phyloP scores from a whole-genome alignment of 2,888 invertebrate species.

The Eupithecia insigniata region DNA sequence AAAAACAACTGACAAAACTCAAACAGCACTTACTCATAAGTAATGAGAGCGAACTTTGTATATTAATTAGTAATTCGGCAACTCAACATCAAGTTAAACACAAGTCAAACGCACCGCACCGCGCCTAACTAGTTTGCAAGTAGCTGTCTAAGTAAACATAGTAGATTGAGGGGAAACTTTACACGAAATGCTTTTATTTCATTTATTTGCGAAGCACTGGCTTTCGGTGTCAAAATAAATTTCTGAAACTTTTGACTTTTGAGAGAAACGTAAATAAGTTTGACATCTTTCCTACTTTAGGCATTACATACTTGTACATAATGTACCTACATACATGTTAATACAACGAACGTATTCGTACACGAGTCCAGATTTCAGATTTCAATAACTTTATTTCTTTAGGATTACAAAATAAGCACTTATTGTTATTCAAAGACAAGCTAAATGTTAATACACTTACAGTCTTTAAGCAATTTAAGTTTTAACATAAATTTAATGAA shows the following conservation, averaged over 20 bases:
- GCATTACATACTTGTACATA: too few relatives aligned
- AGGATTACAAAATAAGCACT: too few relatives aligned
- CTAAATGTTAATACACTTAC: background rate
- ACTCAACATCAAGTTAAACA: conserved; percentile 37
- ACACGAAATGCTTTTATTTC: background rate
- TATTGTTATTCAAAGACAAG: background rate
- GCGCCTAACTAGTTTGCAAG: background rate
- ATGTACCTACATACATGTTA: background rate
- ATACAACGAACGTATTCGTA: too few relatives aligned
- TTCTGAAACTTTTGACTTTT: background rate
- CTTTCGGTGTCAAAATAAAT: background rate
- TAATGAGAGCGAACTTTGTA: conserved; percentile 20
- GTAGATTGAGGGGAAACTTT: background rate
- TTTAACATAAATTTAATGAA: too few relatives aligned
- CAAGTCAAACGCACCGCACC: conserved; percentile 30
- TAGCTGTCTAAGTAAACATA: background rate
- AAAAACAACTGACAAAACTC: background rate
- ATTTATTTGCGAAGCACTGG: background rate
- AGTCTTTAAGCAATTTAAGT: too few relatives aligned
- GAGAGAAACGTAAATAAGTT: background rate
- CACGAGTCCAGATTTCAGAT: too few relatives aligned
- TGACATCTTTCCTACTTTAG: background rate
- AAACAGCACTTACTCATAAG: conserved; percentile 3
- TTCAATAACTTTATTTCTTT: too few relatives aligned
- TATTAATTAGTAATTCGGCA: conserved; percentile 24